Base-by-base conservation (phyloP, 2,888 invertebrate species). In the Drosophila niveifrons region DNA sequence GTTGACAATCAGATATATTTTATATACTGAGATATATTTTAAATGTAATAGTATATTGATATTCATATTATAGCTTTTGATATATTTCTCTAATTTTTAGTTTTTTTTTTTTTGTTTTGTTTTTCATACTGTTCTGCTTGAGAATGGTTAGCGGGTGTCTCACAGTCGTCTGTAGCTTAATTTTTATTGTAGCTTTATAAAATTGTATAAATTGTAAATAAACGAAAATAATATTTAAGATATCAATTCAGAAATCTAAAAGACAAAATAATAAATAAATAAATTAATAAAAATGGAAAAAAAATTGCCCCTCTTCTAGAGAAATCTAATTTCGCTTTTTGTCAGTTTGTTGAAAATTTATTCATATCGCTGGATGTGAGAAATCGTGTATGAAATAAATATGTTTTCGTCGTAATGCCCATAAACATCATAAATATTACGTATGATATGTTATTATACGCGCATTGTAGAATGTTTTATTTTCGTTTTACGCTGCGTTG, bases 351-450 rank as follows among this genome's bases (percentile, higher is more conserved):
- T 23, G 55, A 18, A 58, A 80, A 87, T 80, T 80, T 87, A 84
- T 84, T 87, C 82, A 82, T 87, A 74, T 51, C 50, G 62, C 52
- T 31, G 61, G 58, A 43, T 59, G 72, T 65, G 75, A 65, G 71
- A 72, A 71, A 67, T 67, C 59, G 66, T 31, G 65, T 64, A 64
- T 46, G 63, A 75, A 71, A 80, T 69, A 87, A 82, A 87, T 84
- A 77, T 76, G 76, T 83, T 83, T 64, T 57, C 70, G 51, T 70
- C 77, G 62, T 80, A 76, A 72, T 70, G 66, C 71, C 64, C 80
- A 85, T 78, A 85, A 87, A 87, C 85, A 88, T 82, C 66, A 75
- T 72, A 71, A 72, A 76, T 76, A 82, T 68, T 74, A 62, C 59
- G 66, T 59, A 70, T 79, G 78, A 78, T 85, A 69, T 85, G 88